Percentiles rank a stretch among this genome's conserved stretches.
Evolutionary conservation across 2,888 invertebrate genomes (phyloP).

Genomic region (Liodrosophila aerea): DNA sequence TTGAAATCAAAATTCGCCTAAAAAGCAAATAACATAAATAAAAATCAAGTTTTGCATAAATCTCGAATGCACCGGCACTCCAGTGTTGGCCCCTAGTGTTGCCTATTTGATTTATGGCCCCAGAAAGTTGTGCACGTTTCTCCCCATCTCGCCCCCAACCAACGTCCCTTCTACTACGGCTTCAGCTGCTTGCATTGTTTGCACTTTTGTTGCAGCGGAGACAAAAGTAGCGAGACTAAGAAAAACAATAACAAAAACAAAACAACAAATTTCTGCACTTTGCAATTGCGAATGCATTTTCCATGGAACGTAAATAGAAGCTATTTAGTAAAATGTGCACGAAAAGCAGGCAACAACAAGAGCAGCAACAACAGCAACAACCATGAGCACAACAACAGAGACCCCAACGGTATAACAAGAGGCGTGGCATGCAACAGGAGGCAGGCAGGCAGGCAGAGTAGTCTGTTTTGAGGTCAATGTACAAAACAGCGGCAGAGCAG

Average conservation of each 20-base stretch:
- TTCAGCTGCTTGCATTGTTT: conserved; percentile 50
- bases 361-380: conserved; percentile 13
- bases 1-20: conserved; percentile 28
- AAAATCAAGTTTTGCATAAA: conserved; percentile 37
- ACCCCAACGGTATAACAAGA: conserved; percentile 18
- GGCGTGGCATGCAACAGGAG: conserved; percentile 44
- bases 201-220: conserved; percentile 45
- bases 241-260: conserved; percentile 25
- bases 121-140: conserved; percentile 64
- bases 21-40: conserved; percentile 31
- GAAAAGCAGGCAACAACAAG: conserved; percentile 47
- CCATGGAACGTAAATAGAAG: conserved; percentile 74
- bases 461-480: conserved; percentile 67
- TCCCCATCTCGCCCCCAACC: neutral
- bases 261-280: conserved; percentile 62
- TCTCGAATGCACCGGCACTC: conserved; percentile 22
- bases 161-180: too few relatives aligned
- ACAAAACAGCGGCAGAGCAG: conserved; percentile 62
- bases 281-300: conserved; percentile 72
- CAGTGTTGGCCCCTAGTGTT: conserved; percentile 19
- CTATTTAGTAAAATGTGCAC: conserved; percentile 73
- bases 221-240: conserved; percentile 45
- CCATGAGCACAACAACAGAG: conserved; percentile 5
- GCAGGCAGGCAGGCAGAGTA: conserved; percentile 17
- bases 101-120: conserved; percentile 64